These are phyloP conservation scores for Elymnias hypermnestra DNA, from an alignment of 1,140 invertebrate species.

Conservation along the genomic window DNA sequence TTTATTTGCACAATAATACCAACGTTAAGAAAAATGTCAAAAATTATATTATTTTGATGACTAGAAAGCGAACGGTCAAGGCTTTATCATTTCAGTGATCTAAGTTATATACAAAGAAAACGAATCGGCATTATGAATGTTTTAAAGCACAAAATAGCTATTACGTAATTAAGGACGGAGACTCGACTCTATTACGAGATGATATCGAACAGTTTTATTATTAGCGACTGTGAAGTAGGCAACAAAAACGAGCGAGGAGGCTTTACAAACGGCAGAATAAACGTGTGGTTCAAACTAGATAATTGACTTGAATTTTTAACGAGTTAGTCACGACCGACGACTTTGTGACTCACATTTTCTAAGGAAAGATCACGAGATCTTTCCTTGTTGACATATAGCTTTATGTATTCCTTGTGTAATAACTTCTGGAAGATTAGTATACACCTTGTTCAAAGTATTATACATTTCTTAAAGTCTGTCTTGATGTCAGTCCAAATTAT, in stretches of 20 bases:
- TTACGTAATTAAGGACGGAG: background rate
- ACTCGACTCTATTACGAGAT: background rate
- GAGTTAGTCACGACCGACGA: slow-evolving; percentile 52
- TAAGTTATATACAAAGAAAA: too few species aligned
- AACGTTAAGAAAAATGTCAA: too few species aligned
- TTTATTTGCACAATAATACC: too few species aligned
- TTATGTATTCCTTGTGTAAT: background rate
- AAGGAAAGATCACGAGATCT: slow-evolving; percentile 31
- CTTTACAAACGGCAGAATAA: slow-evolving; percentile 10
- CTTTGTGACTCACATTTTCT: slow-evolving; percentile 52
- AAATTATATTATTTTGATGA: too few species aligned
- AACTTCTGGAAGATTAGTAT: too few species aligned
- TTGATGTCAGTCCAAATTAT: too few species aligned
- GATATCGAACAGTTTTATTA: slow-evolving; percentile 12
- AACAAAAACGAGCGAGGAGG: slow-evolving; percentile 14
- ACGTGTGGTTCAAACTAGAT: slow-evolving; percentile 34
- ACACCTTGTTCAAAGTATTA: too few species aligned
- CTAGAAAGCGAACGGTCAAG: too few species aligned
- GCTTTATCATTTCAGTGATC: too few species aligned
- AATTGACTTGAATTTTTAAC: slow-evolving; percentile 63
- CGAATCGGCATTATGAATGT: too few species aligned
- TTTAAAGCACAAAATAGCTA: too few species aligned
- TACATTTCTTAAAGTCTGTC: too few species aligned
- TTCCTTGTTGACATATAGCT: slow-evolving; percentile 19
- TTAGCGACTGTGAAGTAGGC: slow-evolving; percentile 4